A percentile compares a stretch with the other conserved stretches of the same genome.
Conservation (phyloP, 2,113 vertebrate genomes). For the Toxotes jaculatrix region DNA sequence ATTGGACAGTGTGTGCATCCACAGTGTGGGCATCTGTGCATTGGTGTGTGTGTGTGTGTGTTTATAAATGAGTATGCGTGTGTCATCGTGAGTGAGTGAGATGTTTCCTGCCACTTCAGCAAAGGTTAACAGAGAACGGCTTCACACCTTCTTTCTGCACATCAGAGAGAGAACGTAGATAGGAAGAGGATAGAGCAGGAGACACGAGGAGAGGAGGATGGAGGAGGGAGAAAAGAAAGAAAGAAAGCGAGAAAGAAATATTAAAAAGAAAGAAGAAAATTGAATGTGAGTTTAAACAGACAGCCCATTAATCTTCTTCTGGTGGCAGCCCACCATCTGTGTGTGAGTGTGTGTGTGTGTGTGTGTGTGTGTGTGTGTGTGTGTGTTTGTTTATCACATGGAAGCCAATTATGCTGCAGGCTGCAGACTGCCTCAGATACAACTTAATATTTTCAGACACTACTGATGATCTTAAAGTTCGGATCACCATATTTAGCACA, state of each 20-base stretch:
- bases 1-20: background rate
- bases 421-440: background rate
- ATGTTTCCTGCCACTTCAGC: conserved; percentile 24
- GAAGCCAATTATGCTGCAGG: conserved; percentile 6
- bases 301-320: conserved; percentile 23
- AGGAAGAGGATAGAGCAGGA: background rate
- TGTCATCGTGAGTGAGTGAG: conserved; percentile 3
- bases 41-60: conserved; percentile 5
- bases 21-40: background rate
- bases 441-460: background rate
- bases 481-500: conserved; percentile 2
- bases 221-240: background rate
- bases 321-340: conserved; percentile 7
- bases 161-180: background rate
- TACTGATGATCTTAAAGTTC: background rate
- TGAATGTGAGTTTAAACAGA: conserved; percentile 12
- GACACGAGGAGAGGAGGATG: background rate
- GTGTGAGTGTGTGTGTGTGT: no score
- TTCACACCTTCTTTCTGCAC: conserved; percentile 9
- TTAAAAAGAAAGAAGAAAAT: background rate
- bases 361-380: no score
- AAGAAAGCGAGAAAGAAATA: background rate
- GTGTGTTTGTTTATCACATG: background rate
- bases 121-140: conserved; percentile 35
- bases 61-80: conserved; percentile 3